phyloP scores from a whole-genome alignment of 2,888 invertebrate genomes.

The Nasonia oneida region DNA sequence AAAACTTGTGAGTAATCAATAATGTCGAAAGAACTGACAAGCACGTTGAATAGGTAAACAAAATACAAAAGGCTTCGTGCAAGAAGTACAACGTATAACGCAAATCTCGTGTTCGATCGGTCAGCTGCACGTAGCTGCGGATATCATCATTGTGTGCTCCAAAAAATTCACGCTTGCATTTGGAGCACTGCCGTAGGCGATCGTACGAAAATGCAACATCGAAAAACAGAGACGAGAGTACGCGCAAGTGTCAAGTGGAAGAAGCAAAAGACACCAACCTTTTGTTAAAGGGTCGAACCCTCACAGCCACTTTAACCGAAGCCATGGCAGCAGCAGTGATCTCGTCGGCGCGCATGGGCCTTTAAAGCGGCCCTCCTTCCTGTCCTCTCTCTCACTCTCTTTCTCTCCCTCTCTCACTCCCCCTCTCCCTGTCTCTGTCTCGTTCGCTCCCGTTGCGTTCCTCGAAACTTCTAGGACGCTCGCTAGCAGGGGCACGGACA shows the following conservation, averaged over 20 bases:
- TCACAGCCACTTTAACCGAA: constrained; percentile 94
- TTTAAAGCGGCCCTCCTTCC: constrained; percentile 24
- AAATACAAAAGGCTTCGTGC: neutral
- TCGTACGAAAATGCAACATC: neutral
- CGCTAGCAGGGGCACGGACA: neutral
- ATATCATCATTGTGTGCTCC: constrained; percentile 17
- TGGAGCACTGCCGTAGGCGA: neutral
- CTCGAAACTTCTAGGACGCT: constrained; percentile 11
- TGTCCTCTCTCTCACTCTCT: constrained; percentile 1
- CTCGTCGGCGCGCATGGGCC: constrained; percentile 68
- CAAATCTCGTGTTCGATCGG: neutral
- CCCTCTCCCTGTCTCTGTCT: constrained; percentile 21
- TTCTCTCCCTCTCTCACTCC: neutral
- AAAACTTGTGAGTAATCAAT: neutral
- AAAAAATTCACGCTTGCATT: constrained; percentile 3
- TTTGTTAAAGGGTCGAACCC: constrained; percentile 94
- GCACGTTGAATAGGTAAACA: constrained; percentile 36
- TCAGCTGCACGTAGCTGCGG: neutral
- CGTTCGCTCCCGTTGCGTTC: constrained; percentile 34
- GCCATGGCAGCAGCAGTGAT: constrained; percentile 83
- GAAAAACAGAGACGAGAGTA: neutral
- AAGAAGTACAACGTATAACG: neutral
- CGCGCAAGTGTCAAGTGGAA: neutral
- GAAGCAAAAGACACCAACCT: constrained; percentile 81
- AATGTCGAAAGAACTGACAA: neutral